Base-by-base conservation (phyloP, 1,140 invertebrate genomes). In the Luehdorfia chinensis region DNA sequence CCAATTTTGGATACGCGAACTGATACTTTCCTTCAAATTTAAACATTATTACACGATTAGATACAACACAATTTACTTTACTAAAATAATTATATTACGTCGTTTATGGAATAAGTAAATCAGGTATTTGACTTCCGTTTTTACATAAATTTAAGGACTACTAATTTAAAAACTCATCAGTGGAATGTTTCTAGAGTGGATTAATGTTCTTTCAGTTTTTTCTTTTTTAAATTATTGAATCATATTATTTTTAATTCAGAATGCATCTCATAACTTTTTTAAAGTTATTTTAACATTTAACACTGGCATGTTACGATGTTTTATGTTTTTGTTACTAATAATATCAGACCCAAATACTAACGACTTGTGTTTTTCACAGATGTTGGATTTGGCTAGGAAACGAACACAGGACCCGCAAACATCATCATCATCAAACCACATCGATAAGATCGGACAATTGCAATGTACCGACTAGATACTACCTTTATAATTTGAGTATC, bases 1-100 rank as follows among this genome's bases (percentile, higher is more conserved):
- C 80, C 77, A 84, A 74, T 71, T 75, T 77, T 61, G 53, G 72
- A 81, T 79, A 81, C 77, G 68, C 67, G 61, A 66, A 61, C 31
- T 14, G 13, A 36, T 28, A 27, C 28, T 61, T 52, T 49, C 45
- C 37, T 50, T 47, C 45, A 27, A 69, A 64, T 53, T 64, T 57
- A 47, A 60, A 50, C 69, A 55, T 56, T 79, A 76, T 62, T 53
- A 47, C 36, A 53, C 51, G 14, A 39, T n/a, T 13, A 43, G 4
- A 50, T 69, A 75, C 56, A 70, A 66, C 37, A 48, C 52, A 62
- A 33, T 68, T 73, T 69, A 31, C 50, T 50, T 59, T 63, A 25
- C 39, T 48, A 48, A 14, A 39, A 39, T 37, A 47, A 43, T 16
- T 21, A 28, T 47, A 34, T 34, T 50, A 52, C 14, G 41, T 44